A percentile compares a stretch with the other conserved stretches of the same genome.
Conservation (phyloP, 37 sponge, comb jelly and placozoan species). For the Spongilla lacustris region DNA sequence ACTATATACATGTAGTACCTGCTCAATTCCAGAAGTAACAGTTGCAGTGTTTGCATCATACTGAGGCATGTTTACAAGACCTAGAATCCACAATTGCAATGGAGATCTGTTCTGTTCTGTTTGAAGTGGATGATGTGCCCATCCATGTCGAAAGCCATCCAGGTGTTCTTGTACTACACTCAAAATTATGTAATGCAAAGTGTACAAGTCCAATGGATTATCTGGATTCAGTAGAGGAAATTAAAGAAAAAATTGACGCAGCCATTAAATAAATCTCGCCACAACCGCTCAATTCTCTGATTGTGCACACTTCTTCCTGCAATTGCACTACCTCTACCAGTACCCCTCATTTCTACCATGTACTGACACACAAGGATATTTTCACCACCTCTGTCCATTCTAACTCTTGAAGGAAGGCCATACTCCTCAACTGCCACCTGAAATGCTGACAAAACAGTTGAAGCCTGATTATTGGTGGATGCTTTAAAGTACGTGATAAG, state of each 20-base stretch:
- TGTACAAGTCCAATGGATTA: conserved; percentile 17
- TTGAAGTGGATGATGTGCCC: conserved; percentile 36
- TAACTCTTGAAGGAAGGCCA: conserved; percentile 67
- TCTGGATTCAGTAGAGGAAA: conserved; percentile 15
- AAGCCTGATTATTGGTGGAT: conserved; percentile 56
- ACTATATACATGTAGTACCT: no score
- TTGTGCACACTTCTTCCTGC: conserved; percentile 67
- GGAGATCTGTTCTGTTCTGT: conserved; percentile 39
- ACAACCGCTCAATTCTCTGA: conserved; percentile 64
- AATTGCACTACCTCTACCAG: conserved; percentile 59
- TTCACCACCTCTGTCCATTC: conserved; percentile 72
- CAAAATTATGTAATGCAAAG: conserved; percentile 37
- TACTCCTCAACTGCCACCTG: conserved; percentile 36
- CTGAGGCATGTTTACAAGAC: background rate
- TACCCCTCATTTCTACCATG: conserved; percentile 18
- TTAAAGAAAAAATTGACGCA: conserved; percentile 31
- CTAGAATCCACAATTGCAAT: conserved; percentile 56
- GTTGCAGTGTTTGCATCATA: no score
- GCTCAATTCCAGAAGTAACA: no score
- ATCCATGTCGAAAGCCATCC: conserved; percentile 33
- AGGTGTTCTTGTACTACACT: conserved; percentile 26
- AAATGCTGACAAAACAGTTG: conserved; percentile 55
- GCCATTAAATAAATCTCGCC: conserved; percentile 49
- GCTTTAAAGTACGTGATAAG: conserved; percentile 24
- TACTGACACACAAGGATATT: conserved; percentile 49